Percentiles rank a stretch among this genome's conserved stretches.
Evolutionary conservation across 2,113 vertebrate genomes (phyloP).

Genomic region (Cyanocitta stelleri): DNA sequence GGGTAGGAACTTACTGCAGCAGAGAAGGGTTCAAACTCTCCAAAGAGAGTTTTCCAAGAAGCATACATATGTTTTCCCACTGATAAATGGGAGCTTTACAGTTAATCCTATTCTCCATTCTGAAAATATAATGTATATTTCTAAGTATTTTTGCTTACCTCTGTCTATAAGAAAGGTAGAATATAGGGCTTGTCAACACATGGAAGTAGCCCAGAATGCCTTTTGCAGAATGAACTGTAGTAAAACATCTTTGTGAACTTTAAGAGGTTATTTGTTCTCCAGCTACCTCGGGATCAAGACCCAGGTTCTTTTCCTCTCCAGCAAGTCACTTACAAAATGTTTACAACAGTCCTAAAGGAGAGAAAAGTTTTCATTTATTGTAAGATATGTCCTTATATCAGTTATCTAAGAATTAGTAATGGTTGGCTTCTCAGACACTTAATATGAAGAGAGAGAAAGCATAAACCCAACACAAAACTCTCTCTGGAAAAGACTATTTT

Average conservation of each 20-base stretch:
- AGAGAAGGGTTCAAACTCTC: background rate
- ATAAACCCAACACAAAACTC: background rate
- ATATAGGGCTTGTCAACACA: background rate
- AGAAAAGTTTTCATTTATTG: background rate
- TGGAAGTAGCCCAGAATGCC: background rate
- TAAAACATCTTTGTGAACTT: background rate
- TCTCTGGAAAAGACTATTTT: background rate
- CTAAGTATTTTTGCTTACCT: background rate
- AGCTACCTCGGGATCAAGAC: background rate
- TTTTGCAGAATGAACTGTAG: background rate
- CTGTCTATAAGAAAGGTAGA: background rate
- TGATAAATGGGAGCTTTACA: background rate
- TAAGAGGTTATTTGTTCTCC: background rate
- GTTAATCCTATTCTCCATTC: background rate
- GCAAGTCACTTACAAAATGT: background rate
- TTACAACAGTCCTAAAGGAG: background rate
- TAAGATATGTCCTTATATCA: background rate
- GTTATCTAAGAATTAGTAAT: background rate
- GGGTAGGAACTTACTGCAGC: background rate
- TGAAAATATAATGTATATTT: background rate
- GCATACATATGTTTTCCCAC: background rate
- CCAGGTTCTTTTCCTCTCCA: background rate
- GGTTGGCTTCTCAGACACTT: background rate
- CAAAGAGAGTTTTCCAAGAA: background rate
- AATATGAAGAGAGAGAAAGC: background rate